phyloP scores from a whole-genome alignment of 92 coral and sea anemone species.

The Meandrina meandrites region DNA sequence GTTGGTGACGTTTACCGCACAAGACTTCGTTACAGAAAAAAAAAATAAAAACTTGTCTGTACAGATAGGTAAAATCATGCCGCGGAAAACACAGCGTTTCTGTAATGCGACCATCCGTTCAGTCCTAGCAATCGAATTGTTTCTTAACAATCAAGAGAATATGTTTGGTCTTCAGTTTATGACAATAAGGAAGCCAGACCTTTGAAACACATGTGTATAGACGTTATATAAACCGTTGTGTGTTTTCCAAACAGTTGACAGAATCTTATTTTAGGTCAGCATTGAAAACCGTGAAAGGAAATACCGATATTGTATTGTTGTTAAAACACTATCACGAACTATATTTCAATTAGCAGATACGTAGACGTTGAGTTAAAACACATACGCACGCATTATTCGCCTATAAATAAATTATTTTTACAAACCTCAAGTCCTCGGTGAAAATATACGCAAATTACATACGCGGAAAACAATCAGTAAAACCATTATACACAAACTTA shows the following conservation, averaged over 20 bases:
- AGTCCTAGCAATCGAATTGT: neutral
- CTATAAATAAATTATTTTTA: neutral
- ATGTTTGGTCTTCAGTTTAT: neutral
- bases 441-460: neutral
- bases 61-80: neutral
- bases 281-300: slow-evolving; percentile 6
- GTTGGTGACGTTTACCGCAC: neutral
- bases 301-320: slow-evolving; percentile 23
- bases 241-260: neutral
- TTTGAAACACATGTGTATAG: neutral
- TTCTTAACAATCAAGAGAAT: neutral
- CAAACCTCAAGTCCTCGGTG: neutral
- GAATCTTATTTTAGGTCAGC: slow-evolving; percentile 10
- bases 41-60: neutral
- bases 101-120: neutral
- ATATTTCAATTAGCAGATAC: neutral
- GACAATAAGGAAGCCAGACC: neutral
- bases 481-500: neutral
- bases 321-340: neutral
- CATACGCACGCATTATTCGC: neutral
- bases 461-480: neutral
- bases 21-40: neutral
- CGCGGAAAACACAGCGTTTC: neutral
- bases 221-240: neutral
- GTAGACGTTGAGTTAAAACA: neutral